These are phyloP conservation scores for Raja brachyura DNA, from an alignment of 2,113 vertebrate species.

Conservation along the genomic window DNA sequence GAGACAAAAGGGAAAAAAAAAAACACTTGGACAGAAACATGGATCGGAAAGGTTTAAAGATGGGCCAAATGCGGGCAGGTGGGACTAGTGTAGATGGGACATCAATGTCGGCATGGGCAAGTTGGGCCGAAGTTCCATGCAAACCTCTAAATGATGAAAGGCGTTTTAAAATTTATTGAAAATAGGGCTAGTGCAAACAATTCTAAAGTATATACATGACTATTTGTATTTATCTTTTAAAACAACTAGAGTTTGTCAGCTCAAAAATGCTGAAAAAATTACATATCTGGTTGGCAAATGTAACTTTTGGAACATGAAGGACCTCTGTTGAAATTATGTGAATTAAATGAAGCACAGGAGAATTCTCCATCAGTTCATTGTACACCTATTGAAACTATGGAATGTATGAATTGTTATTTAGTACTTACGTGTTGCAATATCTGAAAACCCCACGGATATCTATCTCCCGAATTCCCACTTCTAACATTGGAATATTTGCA, in stretches of 20 bases:
- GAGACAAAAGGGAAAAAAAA: too few relatives aligned
- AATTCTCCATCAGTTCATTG: neutral
- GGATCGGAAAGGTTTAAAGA: too few relatives aligned
- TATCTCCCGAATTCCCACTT: neutral
- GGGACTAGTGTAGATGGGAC: too few relatives aligned
- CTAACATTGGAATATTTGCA: slow-evolving; percentile 23
- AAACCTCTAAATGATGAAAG: too few relatives aligned
- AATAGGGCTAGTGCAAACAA: too few relatives aligned
- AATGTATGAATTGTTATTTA: neutral
- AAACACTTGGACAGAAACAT: too few relatives aligned
- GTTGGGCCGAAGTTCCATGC: too few relatives aligned
- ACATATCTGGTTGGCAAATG: neutral
- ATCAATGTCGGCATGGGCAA: too few relatives aligned
- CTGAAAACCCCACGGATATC: slow-evolving; percentile 37
- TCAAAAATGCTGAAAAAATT: neutral
- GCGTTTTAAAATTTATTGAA: too few relatives aligned
- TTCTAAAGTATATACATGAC: neutral
- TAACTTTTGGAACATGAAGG: too few relatives aligned
- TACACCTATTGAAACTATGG: neutral
- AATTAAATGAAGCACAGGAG: neutral
- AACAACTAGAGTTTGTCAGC: neutral
- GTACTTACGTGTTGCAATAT: slow-evolving; percentile 39
- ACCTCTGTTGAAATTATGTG: neutral
- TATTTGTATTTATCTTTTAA: neutral
- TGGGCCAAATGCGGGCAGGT: too few relatives aligned